Base-by-base conservation (phyloP, 2,113 vertebrate species). In the Syngnathus scovelli region DNA sequence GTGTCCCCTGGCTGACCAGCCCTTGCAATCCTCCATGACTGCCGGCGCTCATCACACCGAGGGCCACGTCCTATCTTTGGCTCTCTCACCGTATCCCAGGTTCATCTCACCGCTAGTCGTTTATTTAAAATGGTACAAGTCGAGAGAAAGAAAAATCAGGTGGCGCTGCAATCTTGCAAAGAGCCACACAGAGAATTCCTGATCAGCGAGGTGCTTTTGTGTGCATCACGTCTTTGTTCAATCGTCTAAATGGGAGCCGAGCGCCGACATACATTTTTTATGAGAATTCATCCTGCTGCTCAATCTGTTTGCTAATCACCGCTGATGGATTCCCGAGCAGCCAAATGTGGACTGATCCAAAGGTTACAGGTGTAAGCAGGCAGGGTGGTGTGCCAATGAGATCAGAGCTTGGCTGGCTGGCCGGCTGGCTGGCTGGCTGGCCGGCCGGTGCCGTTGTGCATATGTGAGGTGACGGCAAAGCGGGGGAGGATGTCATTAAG, bases 281-380 rank as follows among this genome's bases (percentile, higher is more conserved):
- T 84, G 76, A 85, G 80, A 74, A 77, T 75, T 74, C 79, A 75
- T 78, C 71, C 38, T 60, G 71, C 76, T 68, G 54, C 73, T 81
- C 77, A 76, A 80, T 85, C 87, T 68, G 77, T 81, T 87, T 81
- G 78, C 78, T 82, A 86, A 86, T 85, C 64, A 79, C 69, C 69
- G 67, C 76, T 72, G 81, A 84, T 80, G 69, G 72, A 83, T 83
- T 85, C 74, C 78, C 51, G 39, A 68, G 78, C 75, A 83, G 59
- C 64, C 77, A 82, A 78, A 87, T 86, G 81, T 77, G 69, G 71
- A 82, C 68, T 82, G 82, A 88, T 82, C 73, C 82, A 86, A 87
- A 88, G 83, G 84, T 88, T 85, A 84, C 76, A 78, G 76, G 79
- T 82, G 76, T 78, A 79, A 76, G 81, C 72, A 70, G 36, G 37